Evolutionary conservation across 2,797 vertebrate genomes (phyloP).

Genomic region (Huso huso): DNA sequence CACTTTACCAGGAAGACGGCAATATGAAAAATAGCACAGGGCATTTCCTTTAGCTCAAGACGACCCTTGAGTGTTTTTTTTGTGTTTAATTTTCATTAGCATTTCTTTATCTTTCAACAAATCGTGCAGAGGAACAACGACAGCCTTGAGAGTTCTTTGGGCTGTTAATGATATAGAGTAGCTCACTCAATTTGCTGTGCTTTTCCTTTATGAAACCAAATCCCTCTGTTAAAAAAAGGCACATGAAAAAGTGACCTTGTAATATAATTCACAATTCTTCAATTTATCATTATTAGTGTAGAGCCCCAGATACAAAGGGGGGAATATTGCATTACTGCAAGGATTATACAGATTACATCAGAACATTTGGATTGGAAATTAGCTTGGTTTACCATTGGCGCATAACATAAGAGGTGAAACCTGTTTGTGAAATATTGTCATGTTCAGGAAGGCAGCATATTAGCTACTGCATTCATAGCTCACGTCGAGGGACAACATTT

Average conservation of each 20-base stretch:
- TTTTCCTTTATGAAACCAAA: constrained; percentile 35
- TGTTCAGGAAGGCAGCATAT: constrained; percentile 12
- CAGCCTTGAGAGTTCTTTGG: constrained; percentile 18
- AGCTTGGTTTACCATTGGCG: constrained; percentile 47
- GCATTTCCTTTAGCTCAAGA: constrained; percentile 10
- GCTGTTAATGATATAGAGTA: constrained; percentile 20
- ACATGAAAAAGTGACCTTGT: constrained; percentile 25
- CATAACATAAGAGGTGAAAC: constrained; percentile 40
- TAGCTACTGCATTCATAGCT: constrained; percentile 37
- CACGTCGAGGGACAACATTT: no score
- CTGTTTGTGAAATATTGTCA: constrained; percentile 51
- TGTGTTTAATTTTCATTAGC: constrained; percentile 21
- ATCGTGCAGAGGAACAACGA: constrained; percentile 6
- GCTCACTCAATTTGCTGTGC: constrained; percentile 5
- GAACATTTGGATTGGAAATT: constrained; percentile 45
- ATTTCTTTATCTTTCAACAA: constrained; percentile 17
- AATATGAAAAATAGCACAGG: constrained; percentile 10
- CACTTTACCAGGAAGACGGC: constrained; percentile 8
- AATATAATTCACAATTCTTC: constrained; percentile 35
- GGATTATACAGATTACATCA: constrained; percentile 37
- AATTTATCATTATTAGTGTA: constrained; percentile 25
- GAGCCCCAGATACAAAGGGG: constrained; percentile 37
- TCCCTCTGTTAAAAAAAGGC: constrained; percentile 19
- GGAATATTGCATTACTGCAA: constrained; percentile 43
- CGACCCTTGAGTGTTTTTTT: constrained; percentile 19